phyloP scores from a whole-genome alignment of 2,797 vertebrate species.

The Helarctos malayanus region DNA sequence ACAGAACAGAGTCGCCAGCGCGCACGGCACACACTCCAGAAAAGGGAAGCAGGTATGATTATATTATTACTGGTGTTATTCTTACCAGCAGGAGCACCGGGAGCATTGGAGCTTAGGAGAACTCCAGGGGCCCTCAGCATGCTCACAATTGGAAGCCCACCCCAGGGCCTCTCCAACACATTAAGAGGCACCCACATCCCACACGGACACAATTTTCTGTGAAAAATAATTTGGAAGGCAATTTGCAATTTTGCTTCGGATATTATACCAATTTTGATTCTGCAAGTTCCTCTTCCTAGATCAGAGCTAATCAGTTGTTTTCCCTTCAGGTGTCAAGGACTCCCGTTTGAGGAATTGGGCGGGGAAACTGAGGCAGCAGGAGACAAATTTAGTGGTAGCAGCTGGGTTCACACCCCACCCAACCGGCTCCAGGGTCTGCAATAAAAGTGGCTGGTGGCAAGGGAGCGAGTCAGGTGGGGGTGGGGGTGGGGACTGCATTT shows the following conservation, averaged over 20 bases:
- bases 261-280: background rate
- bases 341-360: background rate
- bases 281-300: background rate
- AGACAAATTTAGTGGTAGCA: accelerated
- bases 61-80: background rate
- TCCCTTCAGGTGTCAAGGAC: background rate
- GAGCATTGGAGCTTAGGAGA: background rate
- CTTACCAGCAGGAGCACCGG: too few relatives aligned
- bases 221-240: background rate
- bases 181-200: background rate
- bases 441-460: background rate
- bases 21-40: accelerated
- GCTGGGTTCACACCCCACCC: background rate
- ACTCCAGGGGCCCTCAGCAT: background rate
- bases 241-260: background rate
- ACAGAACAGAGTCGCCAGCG: accelerated
- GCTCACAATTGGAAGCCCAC: background rate
- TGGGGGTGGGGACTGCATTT: accelerated
- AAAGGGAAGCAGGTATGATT: background rate
- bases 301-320: background rate
- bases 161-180: accelerated
- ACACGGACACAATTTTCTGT: background rate
- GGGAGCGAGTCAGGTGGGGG: accelerated
- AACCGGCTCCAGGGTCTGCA: background rate
- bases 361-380: slow-evolving; percentile 45